Percentiles rank a stretch among this genome's conserved stretches.
phyloP scores from a whole-genome alignment of 2,888 invertebrate species.

The Eristalis tenax region DNA sequence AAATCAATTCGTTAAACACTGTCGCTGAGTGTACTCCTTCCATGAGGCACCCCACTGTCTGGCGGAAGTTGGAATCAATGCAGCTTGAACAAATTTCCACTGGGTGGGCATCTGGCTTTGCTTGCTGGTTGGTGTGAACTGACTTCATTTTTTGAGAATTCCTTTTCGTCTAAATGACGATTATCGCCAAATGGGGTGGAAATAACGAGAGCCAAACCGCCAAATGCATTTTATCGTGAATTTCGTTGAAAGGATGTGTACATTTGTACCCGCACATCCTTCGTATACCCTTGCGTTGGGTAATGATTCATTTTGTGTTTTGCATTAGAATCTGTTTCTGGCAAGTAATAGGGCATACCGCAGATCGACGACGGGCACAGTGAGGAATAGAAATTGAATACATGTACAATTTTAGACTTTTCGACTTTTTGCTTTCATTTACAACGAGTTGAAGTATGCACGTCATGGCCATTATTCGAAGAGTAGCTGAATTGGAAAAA shows the following conservation, averaged over 20 bases:
- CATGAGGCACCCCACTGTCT: constrained; percentile 48
- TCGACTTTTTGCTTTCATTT: too few relatives aligned
- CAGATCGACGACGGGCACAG: too few relatives aligned
- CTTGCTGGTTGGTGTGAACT: constrained; percentile 28
- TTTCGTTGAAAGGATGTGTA: constrained; percentile 37
- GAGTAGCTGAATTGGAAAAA: too few relatives aligned
- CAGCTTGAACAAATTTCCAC: constrained; percentile 60
- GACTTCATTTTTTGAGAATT: constrained; percentile 7
- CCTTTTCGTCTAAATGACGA: constrained; percentile 55
- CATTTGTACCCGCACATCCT: neutral
- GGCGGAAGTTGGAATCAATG: constrained; percentile 52
- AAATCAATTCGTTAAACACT: constrained; percentile 69
- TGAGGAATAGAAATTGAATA: too few relatives aligned
- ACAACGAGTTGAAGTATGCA: too few relatives aligned
- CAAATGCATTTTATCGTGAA: constrained; percentile 61
- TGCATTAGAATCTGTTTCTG: neutral
- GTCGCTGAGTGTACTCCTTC: constrained; percentile 52
- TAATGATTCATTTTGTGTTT: constrained; percentile 49
- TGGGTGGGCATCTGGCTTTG: constrained; percentile 44
- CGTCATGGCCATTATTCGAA: too few relatives aligned
- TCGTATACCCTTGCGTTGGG: neutral
- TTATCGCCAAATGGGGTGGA: constrained; percentile 69
- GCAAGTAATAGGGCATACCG: neutral
- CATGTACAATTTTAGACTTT: too few relatives aligned
- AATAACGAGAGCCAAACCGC: constrained; percentile 63